phyloP scores from a whole-genome alignment of 2,888 invertebrate genomes.

The Odiellus spinosus region DNA sequence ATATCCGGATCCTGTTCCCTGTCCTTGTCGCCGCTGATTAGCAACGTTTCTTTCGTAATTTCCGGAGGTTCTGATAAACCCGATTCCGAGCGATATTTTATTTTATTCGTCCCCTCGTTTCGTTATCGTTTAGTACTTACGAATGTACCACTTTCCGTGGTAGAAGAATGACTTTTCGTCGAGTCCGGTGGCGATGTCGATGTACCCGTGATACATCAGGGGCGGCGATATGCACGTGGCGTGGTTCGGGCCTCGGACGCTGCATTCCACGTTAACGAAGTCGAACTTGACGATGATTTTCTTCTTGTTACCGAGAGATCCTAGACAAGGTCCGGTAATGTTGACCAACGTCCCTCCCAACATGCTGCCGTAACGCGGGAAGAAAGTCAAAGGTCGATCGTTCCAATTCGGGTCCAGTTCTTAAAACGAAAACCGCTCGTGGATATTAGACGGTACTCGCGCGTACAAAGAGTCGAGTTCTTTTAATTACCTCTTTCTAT shows the following conservation, averaged over 20 bases:
- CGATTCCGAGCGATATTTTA: not conserved
- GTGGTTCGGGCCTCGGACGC: conserved; percentile 44
- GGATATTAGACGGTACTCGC: too few relatives aligned
- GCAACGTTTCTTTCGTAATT: conserved; percentile 67
- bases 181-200: conserved; percentile 67
- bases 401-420: conserved; percentile 20
- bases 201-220: conserved; percentile 71
- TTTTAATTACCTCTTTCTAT: conserved; percentile 31
- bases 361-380: conserved; percentile 94
- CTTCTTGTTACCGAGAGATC: conserved; percentile 46
- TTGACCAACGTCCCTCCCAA: conserved; percentile 90
- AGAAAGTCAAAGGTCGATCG: conserved; percentile 52
- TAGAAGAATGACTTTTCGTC: conserved; percentile 65
- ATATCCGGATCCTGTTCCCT: conserved; percentile 55
- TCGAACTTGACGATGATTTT: conserved; percentile 39
- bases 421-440: not conserved
- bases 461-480: too few relatives aligned
- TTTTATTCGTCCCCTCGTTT: not conserved
- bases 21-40: conserved; percentile 50
- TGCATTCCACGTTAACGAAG: conserved; percentile 22
- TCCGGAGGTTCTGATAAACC: conserved; percentile 59
- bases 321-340: conserved; percentile 88
- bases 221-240: conserved; percentile 79
- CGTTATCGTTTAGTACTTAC: conserved; percentile 38
- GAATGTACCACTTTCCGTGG: conserved; percentile 79